Evolutionary conservation across 2,797 vertebrate genomes (phyloP), one percentile per base, ranked within the genome.

Genomic region (Tokudaia muenninki): DNA sequence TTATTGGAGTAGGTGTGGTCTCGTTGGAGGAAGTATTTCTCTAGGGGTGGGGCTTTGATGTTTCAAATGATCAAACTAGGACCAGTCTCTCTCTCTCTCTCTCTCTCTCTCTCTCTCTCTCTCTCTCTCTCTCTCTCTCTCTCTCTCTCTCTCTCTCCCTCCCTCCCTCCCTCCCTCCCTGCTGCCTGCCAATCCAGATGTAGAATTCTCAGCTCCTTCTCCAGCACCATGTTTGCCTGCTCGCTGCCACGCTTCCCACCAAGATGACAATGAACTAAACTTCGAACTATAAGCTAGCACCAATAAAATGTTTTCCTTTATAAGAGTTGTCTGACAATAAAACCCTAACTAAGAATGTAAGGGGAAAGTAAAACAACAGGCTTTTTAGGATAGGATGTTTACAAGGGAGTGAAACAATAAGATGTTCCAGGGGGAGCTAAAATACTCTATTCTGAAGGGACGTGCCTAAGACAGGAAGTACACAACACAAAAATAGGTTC

Each of bases 81-180:
- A 44, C 31, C 41, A 34, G 61, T 34, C 34, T 67, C 65, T n/a
- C 13, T 17, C 16, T 34, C 6, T 19, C 67, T n/a, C 31, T 3
- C 22, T 26, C 63, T 4, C 12, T 22, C 21, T 2, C 63, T 0
- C 26, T 65, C 26, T 4, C 24, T 6, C 12, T 5, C 0, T 8
- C 59, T 4, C 59, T 9, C 63, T 4, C 29, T 4, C 37, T 44
- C 14, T 44, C 37, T 19, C 41, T 44, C 29, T 63, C 57, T 6
- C 57, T 22, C 57, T 22, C 5, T 17, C 61, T 1, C 26, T 63
- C 61, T 3, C 22, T 17, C 10, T 4, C 2, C 19, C 57, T 12
- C 59, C 2, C 61, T 3, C 26, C 11, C 37, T 44, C 14, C 41
- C 37, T 31, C 41, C 41, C 29, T 41, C 41, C 37, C 57, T 61